phyloP scores from a whole-genome alignment of 2,888 invertebrate species.

The Mamestra brassicae region DNA sequence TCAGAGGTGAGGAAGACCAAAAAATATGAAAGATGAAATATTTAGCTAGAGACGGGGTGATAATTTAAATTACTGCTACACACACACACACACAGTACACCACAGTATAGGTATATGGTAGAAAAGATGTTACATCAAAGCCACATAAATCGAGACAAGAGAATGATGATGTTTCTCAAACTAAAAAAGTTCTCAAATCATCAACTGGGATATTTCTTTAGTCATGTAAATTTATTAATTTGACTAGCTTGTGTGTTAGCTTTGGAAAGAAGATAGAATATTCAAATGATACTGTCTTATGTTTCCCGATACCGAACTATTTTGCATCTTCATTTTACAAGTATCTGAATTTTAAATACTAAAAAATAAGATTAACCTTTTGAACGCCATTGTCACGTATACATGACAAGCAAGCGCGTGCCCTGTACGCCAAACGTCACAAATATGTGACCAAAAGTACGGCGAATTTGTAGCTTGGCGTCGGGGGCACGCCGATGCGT shows the following conservation, averaged over 20 bases:
- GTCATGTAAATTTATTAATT: background rate
- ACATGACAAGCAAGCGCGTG: too few relatives aligned
- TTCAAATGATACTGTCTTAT: background rate
- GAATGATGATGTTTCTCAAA: too few relatives aligned
- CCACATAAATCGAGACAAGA: background rate
- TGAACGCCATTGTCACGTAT: too few relatives aligned
- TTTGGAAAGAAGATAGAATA: slow-evolving; percentile 13
- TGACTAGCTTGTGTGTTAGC: background rate
- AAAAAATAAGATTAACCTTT: too few relatives aligned
- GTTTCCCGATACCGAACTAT: background rate
- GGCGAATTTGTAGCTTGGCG: too few relatives aligned
- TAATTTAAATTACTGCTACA: background rate
- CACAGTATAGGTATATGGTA: background rate
- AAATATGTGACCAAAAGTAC: too few relatives aligned
- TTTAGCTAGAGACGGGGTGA: background rate
- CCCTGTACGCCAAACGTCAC: too few relatives aligned
- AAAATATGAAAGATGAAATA: background rate
- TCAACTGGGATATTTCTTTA: background rate
- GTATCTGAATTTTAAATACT: background rate
- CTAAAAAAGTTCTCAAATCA: too few relatives aligned
- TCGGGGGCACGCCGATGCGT: too few relatives aligned
- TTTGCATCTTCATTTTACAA: background rate
- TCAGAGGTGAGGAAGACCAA: background rate
- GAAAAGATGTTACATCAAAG: rapidly evolving
- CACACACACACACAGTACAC: too few relatives aligned